Evolutionary conservation across 2,113 vertebrate genomes (phyloP), one percentile per base, ranked within the genome.

Genomic region (Polyodon spathula): DNA sequence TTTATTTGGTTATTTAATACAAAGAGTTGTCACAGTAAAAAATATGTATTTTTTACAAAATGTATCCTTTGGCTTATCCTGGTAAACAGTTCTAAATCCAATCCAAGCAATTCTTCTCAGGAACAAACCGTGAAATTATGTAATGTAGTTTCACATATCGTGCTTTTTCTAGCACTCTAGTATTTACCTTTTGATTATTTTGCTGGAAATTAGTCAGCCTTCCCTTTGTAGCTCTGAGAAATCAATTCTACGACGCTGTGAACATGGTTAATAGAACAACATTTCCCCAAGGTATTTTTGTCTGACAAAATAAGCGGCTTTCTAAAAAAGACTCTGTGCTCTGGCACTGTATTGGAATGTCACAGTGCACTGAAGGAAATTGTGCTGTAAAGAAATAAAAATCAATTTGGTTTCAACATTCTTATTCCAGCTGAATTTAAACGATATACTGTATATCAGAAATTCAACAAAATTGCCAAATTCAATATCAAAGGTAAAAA

Each of bases 101-200:
- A n/a, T 50, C 48, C 9, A 11, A n/a, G 48, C 48, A 5, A 50
- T 50, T 50, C 48, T 50, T 50, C 48, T 50, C 48, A 50, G 2
- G 48, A 50, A 10, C 12, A 50, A 16, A 50, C 48, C 48, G 12
- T 50, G 48, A 50, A 50, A 50, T 50, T 14, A 10, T 50, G 48
- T n/a, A 50, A 50, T 12, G 48, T n/a, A n/a, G 14, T 50, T 50
- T 50, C 48, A 50, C 48, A 50, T 50, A n/a, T 50, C 48, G 1
- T 3, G 10, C 48, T 50, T 50, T 14, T 50, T 50, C 48, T 50
- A 0, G 2, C 48, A 50, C 48, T 50, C 48, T 50, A n/a, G 12
- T 50, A 50, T 50, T 50, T 50, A 50, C 48, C 8, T 50, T 50
- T 50, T 50, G 48, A 50, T 27, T 50, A n/a, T n/a, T 50, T 50